Evolutionary conservation across 2,113 vertebrate genomes (phyloP).

Genomic region (Microcebus lehilahytsara): DNA sequence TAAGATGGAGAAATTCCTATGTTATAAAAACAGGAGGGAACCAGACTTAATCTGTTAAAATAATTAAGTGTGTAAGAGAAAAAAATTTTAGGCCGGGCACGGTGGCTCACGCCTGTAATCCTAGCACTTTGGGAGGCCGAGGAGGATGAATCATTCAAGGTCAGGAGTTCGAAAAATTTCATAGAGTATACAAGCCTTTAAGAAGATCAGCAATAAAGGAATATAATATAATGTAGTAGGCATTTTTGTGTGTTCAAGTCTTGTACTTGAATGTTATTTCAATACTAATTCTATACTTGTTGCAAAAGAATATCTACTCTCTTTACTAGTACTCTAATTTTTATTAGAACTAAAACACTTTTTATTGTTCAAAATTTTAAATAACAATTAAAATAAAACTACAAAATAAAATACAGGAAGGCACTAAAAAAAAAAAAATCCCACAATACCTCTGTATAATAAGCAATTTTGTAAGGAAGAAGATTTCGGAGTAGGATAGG

Average conservation of each 20-base stretch:
- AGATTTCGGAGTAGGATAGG: constrained; percentile 93
- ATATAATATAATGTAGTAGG: not conserved
- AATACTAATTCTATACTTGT: not conserved
- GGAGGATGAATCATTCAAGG: too few relatives aligned
- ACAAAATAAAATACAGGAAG: constrained; percentile 14
- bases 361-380: constrained; percentile 16
- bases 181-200: not conserved
- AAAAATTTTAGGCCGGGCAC: not conserved
- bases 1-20: not conserved
- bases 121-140: too few relatives aligned
- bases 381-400: not conserved
- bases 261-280: not conserved
- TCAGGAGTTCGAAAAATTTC: not conserved
- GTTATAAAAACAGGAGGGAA: not conserved
- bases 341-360: not conserved
- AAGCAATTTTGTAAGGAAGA: constrained; percentile 94
- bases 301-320: constrained; percentile 27
- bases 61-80: not conserved
- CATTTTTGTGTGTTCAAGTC: not conserved
- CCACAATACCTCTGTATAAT: constrained; percentile 84
- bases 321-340: not conserved
- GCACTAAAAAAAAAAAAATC: not conserved
- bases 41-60: constrained; percentile 14
- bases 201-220: not conserved
- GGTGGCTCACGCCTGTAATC: too few relatives aligned